Conservation (phyloP, 2,888 invertebrate species). For the Phaedon cochleariae region DNA sequence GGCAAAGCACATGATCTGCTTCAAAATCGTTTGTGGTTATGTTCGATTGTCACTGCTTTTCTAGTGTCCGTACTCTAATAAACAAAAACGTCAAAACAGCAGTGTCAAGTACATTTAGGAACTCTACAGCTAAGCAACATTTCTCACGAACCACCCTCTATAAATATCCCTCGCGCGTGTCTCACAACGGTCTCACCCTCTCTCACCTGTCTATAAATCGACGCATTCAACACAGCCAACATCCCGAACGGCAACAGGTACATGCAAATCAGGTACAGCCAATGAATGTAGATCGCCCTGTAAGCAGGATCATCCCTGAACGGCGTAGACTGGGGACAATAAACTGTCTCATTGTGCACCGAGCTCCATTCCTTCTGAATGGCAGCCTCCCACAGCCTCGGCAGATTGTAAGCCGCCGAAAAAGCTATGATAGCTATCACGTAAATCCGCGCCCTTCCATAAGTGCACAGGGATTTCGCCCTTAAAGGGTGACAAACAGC, state of each 20-base stretch:
- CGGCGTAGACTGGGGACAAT: conserved; percentile 75
- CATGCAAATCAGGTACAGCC: conserved; percentile 94
- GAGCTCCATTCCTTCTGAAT: conserved; percentile 58
- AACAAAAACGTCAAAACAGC: too few relatives aligned
- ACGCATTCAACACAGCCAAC: conserved; percentile 87
- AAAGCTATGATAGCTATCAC: conserved; percentile 83
- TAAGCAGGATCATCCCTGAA: conserved; percentile 78
- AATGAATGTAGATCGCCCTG: conserved; percentile 88
- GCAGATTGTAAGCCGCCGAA: conserved; percentile 86
- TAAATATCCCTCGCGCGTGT: too few relatives aligned
- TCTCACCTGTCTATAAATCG: conserved; percentile 87
- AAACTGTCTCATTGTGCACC: conserved; percentile 63
- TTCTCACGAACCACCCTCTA: too few relatives aligned
- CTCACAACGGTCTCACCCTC: too few relatives aligned
- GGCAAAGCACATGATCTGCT: too few relatives aligned
- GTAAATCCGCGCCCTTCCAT: conserved; percentile 84
- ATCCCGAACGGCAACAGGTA: conserved; percentile 92
- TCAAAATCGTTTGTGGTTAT: too few relatives aligned
- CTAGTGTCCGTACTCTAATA: too few relatives aligned
- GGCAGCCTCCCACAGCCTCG: conserved; percentile 77
- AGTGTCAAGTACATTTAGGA: too few relatives aligned
- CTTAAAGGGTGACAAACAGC: conserved; percentile 91
- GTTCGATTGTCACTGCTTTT: too few relatives aligned
- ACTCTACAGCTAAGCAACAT: too few relatives aligned
- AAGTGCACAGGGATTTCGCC: conserved; percentile 90